phyloP scores from a whole-genome alignment of 2,888 invertebrate genomes.

The Vanessa cardui region DNA sequence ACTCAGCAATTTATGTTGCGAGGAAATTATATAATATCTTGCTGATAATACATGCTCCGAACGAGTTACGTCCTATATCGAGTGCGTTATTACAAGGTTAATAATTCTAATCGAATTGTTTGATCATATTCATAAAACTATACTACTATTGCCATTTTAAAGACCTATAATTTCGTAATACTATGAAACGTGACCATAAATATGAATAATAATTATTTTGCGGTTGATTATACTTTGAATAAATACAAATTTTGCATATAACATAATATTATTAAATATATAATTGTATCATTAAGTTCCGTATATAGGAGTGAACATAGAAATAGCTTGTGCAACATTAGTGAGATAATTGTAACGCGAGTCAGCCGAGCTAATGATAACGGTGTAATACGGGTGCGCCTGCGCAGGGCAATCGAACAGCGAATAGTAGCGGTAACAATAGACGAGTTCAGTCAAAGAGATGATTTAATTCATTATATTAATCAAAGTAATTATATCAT shows the following conservation, averaged over 20 bases:
- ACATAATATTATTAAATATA: neutral
- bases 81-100: too few relatives aligned
- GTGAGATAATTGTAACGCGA: constrained; percentile 63
- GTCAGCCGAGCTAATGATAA: constrained; percentile 60
- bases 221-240: neutral
- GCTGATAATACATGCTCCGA: too few relatives aligned
- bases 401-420: constrained; percentile 13
- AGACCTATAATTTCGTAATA: too few relatives aligned
- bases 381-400: constrained; percentile 46
- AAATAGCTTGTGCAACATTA: constrained; percentile 46
- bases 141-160: too few relatives aligned
- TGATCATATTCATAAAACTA: too few relatives aligned
- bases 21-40: too few relatives aligned
- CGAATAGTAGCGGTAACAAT: constrained; percentile 10
- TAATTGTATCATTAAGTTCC: neutral
- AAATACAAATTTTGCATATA: neutral
- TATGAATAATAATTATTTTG: too few relatives aligned
- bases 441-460: neutral
- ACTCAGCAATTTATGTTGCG: too few relatives aligned
- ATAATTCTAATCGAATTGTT: too few relatives aligned
- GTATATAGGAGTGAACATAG: constrained; percentile 4
- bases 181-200: too few relatives aligned
- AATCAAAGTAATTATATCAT: neutral
- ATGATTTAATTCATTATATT: neutral
- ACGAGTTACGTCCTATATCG: too few relatives aligned